Evolutionary conservation across 2,888 invertebrate genomes (phyloP).

Genomic region (Laspeyria flexula): DNA sequence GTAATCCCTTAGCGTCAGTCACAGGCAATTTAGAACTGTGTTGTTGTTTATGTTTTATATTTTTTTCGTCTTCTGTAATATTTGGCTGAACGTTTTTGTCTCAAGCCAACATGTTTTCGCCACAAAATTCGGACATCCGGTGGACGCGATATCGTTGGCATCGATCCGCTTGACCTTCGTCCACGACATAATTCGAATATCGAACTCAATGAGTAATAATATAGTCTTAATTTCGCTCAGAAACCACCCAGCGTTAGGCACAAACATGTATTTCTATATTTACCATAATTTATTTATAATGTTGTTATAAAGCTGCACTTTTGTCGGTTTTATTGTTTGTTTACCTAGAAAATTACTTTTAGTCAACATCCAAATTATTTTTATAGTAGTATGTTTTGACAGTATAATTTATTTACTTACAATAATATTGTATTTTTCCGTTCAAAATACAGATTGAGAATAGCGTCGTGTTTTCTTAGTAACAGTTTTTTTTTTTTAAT

Average conservation of each 20-base stretch:
- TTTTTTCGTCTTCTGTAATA: neutral
- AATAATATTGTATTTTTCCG: neutral
- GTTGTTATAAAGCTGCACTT: constrained; percentile 22
- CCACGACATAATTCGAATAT: constrained; percentile 22
- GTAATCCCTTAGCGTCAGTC: neutral
- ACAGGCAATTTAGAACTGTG: neutral
- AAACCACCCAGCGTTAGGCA: constrained; percentile 11
- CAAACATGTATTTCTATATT: constrained; percentile 5
- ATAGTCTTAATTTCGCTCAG: constrained; percentile 18
- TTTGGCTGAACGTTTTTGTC: constrained; percentile 8
- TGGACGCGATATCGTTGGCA: constrained; percentile 31
- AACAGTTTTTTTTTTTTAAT: no score
- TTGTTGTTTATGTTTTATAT: neutral
- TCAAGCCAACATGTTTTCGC: constrained; percentile 28
- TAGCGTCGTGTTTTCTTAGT: no score
- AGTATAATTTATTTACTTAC: constrained; percentile 6
- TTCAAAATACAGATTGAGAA: no score
- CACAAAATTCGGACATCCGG: constrained; percentile 42
- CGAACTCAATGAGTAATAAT: constrained; percentile 19
- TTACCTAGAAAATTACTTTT: constrained; percentile 27
- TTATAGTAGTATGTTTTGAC: constrained; percentile 13
- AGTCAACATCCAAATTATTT: constrained; percentile 14
- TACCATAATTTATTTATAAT: constrained; percentile 5
- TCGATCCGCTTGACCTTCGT: constrained; percentile 41
- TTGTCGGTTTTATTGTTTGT: constrained; percentile 28